phyloP scores from a whole-genome alignment of 2,113 vertebrate species.

The Coregonus clupeaformis region DNA sequence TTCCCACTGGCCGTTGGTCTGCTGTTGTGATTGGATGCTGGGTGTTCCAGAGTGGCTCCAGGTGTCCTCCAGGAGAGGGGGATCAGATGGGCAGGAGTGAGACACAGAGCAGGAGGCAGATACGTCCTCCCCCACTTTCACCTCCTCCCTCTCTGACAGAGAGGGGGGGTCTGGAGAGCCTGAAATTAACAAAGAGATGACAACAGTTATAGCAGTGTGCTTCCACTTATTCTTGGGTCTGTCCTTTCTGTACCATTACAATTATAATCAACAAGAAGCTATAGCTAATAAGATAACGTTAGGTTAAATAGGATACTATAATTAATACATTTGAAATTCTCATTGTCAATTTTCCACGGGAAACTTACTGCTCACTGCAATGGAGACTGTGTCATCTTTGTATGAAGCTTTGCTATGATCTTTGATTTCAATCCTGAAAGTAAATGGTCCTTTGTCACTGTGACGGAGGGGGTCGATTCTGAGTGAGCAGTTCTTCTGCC shows the following conservation, averaged over 20 bases:
- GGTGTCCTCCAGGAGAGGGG: conserved; percentile 55
- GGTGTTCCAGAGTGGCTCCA: conserved; percentile 59
- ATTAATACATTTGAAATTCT: not conserved
- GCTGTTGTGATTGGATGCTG: conserved; percentile 6
- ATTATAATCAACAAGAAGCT: too few relatives aligned
- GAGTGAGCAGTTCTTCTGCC: conserved; percentile 60
- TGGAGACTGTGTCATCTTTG: not conserved
- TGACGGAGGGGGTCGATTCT: conserved; percentile 52
- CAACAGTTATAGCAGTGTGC: too few relatives aligned
- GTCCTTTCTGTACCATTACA: too few relatives aligned
- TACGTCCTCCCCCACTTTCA: conserved; percentile 22
- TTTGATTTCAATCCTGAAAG: conserved; percentile 66
- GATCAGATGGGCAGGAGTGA: conserved; percentile 60
- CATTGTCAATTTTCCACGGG: not conserved
- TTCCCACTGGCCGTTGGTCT: conserved; percentile 44
- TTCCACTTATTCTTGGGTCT: too few relatives aligned
- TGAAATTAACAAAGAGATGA: conserved; percentile 29
- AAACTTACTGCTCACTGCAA: conserved; percentile 59
- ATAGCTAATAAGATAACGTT: too few relatives aligned
- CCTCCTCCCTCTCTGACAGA: conserved; percentile 35
- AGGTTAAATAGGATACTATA: too few relatives aligned
- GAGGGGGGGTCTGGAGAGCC: conserved; percentile 23
- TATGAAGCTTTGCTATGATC: conserved; percentile 40
- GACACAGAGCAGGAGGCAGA: conserved; percentile 55
- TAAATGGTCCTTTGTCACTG: conserved; percentile 52